Evolutionary conservation across 1,140 invertebrate species (phyloP).

Genomic region (Thereuonema tuberculata): DNA sequence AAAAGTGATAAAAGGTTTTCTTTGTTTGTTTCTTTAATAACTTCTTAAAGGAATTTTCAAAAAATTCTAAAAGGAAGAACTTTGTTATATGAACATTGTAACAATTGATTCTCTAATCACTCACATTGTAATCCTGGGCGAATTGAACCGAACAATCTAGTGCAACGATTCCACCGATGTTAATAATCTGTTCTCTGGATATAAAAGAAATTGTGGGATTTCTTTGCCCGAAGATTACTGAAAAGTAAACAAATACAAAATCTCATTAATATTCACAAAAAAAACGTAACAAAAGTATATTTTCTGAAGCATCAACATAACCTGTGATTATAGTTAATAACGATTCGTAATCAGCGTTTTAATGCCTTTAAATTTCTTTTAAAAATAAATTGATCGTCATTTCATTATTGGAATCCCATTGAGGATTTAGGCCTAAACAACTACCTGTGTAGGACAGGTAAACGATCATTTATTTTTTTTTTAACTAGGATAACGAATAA

Average conservation of each 20-base stretch:
- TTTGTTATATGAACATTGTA: not conserved
- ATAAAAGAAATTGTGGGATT: slow-evolving; percentile 84
- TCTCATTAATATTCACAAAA: too few species aligned
- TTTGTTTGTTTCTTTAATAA: not conserved
- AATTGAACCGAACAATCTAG: slow-evolving; percentile 80
- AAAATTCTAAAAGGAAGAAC: not conserved
- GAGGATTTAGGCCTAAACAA: too few species aligned
- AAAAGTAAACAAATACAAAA: slow-evolving; percentile 26
- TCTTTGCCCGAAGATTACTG: slow-evolving; percentile 49
- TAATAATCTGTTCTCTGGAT: slow-evolving; percentile 76
- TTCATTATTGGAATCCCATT: too few species aligned
- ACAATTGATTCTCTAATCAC: slow-evolving; percentile 2
- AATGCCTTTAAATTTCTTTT: too few species aligned
- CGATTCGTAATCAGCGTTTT: too few species aligned
- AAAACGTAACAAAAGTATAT: too few species aligned
- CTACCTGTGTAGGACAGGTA: too few species aligned
- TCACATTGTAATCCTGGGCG: slow-evolving; percentile 51
- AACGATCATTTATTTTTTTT: too few species aligned
- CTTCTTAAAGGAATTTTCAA: not conserved
- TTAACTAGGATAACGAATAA: too few species aligned
- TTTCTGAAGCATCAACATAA: too few species aligned
- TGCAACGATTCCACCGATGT: slow-evolving; percentile 76
- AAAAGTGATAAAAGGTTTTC: not conserved
- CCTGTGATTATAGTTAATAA: too few species aligned
- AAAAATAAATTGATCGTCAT: too few species aligned